A percentile compares a stretch with the other conserved stretches of the same genome.
Conservation (phyloP, 1,140 invertebrate species). For the Drosophila ananassae region DNA sequence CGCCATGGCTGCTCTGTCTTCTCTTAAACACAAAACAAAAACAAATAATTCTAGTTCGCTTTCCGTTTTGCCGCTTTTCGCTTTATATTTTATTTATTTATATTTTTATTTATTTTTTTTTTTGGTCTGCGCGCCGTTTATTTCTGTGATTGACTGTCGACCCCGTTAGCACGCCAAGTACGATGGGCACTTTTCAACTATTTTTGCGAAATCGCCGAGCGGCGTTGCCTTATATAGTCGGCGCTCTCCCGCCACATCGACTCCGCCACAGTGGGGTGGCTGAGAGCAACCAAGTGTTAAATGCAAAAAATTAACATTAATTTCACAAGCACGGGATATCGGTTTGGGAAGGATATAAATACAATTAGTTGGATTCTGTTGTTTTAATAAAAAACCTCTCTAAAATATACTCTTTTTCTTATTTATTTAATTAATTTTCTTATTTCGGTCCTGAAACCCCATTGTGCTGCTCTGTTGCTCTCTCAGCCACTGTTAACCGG, state of each 20-base stretch:
- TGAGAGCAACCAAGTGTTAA: background rate
- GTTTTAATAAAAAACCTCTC: too few species aligned
- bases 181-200: background rate
- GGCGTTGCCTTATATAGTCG: slow-evolving; percentile 3
- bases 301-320: background rate
- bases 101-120: background rate
- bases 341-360: background rate
- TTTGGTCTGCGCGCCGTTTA: slow-evolving; percentile 4
- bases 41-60: background rate
- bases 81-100: slow-evolving; percentile 21
- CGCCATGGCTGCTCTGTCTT: slow-evolving; percentile 88
- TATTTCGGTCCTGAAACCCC: background rate
- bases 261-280: background rate
- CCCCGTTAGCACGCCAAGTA: background rate
- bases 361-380: background rate
- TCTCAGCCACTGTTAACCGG: background rate
- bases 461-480: background rate
- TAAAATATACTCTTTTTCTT: background rate
- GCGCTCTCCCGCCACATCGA: slow-evolving; percentile 6
- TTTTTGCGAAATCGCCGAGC: background rate
- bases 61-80: slow-evolving; percentile 5
- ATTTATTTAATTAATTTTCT: background rate
- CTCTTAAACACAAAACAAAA: background rate
- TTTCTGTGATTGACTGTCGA: background rate
- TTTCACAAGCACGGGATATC: background rate